Evolutionary conservation across 2,113 vertebrate genomes (phyloP).

Genomic region (Silurus asotus): DNA sequence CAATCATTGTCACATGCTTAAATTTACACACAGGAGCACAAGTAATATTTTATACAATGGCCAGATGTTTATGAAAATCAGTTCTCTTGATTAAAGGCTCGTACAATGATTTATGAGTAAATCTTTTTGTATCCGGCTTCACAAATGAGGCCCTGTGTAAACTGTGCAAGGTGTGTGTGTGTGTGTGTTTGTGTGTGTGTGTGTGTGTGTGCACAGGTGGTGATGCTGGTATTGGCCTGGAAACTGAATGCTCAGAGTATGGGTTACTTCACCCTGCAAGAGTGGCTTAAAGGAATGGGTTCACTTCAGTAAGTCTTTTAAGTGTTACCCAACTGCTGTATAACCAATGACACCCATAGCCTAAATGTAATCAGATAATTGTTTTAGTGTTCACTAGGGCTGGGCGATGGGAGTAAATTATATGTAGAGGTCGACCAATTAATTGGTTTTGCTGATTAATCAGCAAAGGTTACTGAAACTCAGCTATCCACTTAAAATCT

Average conservation of each 20-base stretch:
- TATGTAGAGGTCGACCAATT: no score
- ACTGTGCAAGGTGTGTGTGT: neutral
- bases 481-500: no score
- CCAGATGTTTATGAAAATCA: neutral
- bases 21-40: neutral
- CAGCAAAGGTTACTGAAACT: no score
- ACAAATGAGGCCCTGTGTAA: neutral
- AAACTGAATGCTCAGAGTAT: slow-evolving; percentile 98
- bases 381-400: neutral
- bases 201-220: slow-evolving; percentile 78
- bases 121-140: neutral
- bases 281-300: slow-evolving; percentile 98
- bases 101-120: neutral
- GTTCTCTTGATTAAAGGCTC: neutral
- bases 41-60: neutral
- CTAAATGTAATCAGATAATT: neutral
- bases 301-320: slow-evolving; percentile 87
- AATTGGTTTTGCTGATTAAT: no score
- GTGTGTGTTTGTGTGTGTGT: slow-evolving; percentile 17
- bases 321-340: neutral
- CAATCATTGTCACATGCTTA: neutral
- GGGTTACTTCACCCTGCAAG: slow-evolving; percentile 98
- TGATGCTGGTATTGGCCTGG: slow-evolving; percentile 98
- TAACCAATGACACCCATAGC: neutral
- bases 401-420: no score